Evolutionary conservation across 2,888 invertebrate genomes (phyloP).

Genomic region (Luperina nickerlii): DNA sequence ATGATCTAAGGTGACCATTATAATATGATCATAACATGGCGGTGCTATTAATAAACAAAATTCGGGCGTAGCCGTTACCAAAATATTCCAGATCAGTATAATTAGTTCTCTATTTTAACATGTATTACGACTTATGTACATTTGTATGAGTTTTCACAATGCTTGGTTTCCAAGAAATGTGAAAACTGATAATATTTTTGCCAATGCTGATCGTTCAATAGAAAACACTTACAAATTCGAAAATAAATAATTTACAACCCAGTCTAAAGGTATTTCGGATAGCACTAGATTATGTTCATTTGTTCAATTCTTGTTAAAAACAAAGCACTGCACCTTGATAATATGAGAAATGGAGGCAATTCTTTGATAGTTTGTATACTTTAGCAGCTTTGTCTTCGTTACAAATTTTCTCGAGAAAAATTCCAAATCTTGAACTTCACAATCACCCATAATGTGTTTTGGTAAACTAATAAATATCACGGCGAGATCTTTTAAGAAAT

Average conservation of each 20-base stretch:
- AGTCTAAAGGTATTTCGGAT: not conserved
- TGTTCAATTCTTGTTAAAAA: not conserved
- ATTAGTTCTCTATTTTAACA: not conserved
- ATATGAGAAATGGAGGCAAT: too few relatives aligned
- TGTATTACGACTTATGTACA: too few relatives aligned
- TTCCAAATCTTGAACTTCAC: too few relatives aligned
- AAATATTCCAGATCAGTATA: not conserved
- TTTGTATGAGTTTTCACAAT: not conserved
- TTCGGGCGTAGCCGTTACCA: not conserved
- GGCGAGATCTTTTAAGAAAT: not conserved
- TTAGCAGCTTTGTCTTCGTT: too few relatives aligned
- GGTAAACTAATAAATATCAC: not conserved
- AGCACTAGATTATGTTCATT: not conserved
- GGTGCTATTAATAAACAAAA: constrained; percentile 8
- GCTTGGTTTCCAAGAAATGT: not conserved
- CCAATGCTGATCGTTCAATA: too few relatives aligned
- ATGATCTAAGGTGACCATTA: not conserved
- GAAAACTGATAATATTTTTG: not conserved
- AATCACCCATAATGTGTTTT: not conserved
- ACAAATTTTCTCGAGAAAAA: too few relatives aligned
- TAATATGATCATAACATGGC: not conserved
- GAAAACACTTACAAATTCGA: not conserved
- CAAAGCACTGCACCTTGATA: too few relatives aligned
- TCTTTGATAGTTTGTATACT: too few relatives aligned
- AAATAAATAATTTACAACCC: not conserved